Evolutionary conservation across 2,113 vertebrate genomes (phyloP).

Genomic region (Rhizomys pruinosus): DNA sequence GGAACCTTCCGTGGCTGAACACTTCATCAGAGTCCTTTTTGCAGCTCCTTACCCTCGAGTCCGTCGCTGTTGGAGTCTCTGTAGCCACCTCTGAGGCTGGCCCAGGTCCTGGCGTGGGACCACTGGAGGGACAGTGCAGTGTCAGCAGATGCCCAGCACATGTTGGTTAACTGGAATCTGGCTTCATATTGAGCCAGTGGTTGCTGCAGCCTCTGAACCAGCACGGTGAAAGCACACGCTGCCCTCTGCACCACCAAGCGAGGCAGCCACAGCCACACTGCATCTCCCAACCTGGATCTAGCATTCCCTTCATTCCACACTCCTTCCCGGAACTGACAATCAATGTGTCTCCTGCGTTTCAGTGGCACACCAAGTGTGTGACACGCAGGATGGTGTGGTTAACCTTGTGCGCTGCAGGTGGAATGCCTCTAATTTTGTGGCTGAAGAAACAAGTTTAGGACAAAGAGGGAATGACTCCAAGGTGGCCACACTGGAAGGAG

Average conservation of each 20-base stretch:
- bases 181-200: neutral
- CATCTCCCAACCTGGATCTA: neutral
- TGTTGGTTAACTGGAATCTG: no score
- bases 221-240: neutral
- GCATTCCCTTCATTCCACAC: neutral
- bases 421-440: neutral
- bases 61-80: neutral
- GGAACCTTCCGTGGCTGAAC: neutral
- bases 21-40: neutral
- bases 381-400: accelerated
- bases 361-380: neutral
- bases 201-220: no score
- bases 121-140: no score
- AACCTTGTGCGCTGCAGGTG: accelerated
- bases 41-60: neutral
- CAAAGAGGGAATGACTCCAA: neutral
- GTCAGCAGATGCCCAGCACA: accelerated
- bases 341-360: neutral
- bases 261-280: accelerated
- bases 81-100: neutral
- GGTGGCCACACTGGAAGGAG: neutral
- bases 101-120: neutral
- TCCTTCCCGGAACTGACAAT: neutral
- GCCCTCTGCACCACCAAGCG: accelerated
- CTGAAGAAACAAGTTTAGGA: neutral